These are phyloP conservation scores for Coleophora flavipennella DNA, from an alignment of 2,888 invertebrate genomes.

Conservation along the genomic window DNA sequence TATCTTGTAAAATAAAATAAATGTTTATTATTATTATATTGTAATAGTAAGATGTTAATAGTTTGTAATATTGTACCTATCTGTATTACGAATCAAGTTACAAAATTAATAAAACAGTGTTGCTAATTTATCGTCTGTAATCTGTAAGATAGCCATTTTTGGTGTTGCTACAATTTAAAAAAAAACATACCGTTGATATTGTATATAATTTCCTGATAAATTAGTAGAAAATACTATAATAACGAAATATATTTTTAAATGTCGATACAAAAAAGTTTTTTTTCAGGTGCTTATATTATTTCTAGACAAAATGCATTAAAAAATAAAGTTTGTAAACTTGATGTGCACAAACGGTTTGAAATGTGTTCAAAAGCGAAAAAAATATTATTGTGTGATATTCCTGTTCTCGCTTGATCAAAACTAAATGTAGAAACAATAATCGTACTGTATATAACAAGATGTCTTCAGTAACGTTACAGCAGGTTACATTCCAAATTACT, in stretches of 20 bases:
- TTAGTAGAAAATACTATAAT: slow-evolving; percentile 14
- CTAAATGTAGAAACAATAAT: no score
- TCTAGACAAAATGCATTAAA: slow-evolving; percentile 10
- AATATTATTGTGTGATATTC: background rate
- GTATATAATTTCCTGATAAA: slow-evolving; percentile 44
- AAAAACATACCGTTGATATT: slow-evolving; percentile 38
- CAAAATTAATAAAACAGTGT: slow-evolving; percentile 51
- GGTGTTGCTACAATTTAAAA: slow-evolving; percentile 18
- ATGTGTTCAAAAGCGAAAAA: background rate
- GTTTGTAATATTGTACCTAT: slow-evolving; percentile 58
- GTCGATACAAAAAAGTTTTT: slow-evolving; percentile 31
- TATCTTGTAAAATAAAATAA: slow-evolving; percentile 53
- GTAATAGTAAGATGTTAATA: slow-evolving; percentile 67
- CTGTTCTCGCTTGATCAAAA: no score
- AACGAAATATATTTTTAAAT: slow-evolving; percentile 32
- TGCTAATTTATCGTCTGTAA: slow-evolving; percentile 22
- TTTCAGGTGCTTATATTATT: slow-evolving; percentile 37
- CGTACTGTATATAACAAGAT: slow-evolving; percentile 39
- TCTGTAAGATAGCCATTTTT: slow-evolving; percentile 18
- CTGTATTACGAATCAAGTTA: slow-evolving; percentile 51
- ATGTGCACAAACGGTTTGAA: slow-evolving; percentile 46
- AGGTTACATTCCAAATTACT: slow-evolving; percentile 61
- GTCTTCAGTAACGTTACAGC: slow-evolving; percentile 42
- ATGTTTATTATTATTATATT: slow-evolving; percentile 39
- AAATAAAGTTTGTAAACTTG: slow-evolving; percentile 10